Evolutionary conservation across 2,797 vertebrate genomes (phyloP).

Genomic region (Bryconaethiops microstoma): DNA sequence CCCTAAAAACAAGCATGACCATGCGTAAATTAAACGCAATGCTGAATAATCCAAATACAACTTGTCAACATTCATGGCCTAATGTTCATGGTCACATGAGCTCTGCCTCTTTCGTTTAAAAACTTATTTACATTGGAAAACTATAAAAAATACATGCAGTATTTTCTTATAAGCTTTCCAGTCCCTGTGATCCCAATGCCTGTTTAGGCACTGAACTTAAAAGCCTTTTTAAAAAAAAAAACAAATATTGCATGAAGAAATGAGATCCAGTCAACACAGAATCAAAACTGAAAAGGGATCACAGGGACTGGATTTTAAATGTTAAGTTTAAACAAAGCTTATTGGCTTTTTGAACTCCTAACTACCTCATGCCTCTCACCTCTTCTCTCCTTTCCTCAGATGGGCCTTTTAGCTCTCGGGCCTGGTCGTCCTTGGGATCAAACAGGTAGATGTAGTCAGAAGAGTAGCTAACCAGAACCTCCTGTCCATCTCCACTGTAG

Average conservation of each 20-base stretch:
- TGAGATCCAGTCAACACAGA: background rate
- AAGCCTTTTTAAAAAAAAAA: too few species aligned
- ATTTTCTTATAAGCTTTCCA: too few species aligned
- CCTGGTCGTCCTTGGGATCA: constrained; percentile 95
- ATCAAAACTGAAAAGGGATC: background rate
- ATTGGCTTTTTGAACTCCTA: background rate
- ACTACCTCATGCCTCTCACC: constrained; percentile 73
- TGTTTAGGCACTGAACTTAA: too few species aligned
- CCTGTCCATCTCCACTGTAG: constrained; percentile 95
- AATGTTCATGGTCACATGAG: too few species aligned
- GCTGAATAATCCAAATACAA: background rate
- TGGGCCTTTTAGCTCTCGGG: constrained; percentile 93
- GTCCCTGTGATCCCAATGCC: too few species aligned
- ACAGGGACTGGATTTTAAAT: background rate
- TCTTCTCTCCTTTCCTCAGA: constrained; percentile 94
- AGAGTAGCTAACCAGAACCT: constrained; percentile 98
- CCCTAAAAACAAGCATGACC: background rate
- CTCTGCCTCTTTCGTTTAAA: too few species aligned
- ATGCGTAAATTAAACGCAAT: background rate
- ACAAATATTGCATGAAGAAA: too few species aligned
- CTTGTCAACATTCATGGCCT: background rate
- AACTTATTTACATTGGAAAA: too few species aligned
- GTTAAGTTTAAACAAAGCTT: background rate
- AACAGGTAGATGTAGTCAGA: constrained; percentile 98
- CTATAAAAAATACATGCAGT: too few species aligned